Evolutionary conservation across 2,888 invertebrate species (phyloP).

Genomic region (Cylindroiulus punctatus): DNA sequence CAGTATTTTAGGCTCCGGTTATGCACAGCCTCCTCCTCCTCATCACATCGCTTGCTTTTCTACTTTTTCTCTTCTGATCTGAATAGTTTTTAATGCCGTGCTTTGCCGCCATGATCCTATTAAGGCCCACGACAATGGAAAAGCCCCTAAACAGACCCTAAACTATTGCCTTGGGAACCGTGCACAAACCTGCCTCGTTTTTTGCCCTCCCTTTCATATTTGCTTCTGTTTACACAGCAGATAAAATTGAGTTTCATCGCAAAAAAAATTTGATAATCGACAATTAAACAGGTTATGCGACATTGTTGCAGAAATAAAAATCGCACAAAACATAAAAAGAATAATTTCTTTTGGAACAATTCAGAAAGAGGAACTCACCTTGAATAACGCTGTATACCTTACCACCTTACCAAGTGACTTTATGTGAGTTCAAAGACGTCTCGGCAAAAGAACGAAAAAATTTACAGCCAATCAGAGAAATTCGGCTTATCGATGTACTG

Average conservation of each 20-base stretch:
- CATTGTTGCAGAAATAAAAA: not conserved
- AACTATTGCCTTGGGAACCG: slow-evolving; percentile 7
- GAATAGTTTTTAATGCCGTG: slow-evolving; percentile 27
- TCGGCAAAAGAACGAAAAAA: too few species aligned
- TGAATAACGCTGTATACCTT: too few species aligned
- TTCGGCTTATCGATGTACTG: too few species aligned
- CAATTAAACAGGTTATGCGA: not conserved
- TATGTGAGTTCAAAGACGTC: too few species aligned
- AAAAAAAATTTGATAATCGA: not conserved
- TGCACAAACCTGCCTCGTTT: not conserved
- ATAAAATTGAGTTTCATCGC: slow-evolving; percentile 2
- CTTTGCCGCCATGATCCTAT: slow-evolving; percentile 32
- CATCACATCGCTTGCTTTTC: slow-evolving; percentile 3
- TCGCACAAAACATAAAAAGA: not conserved
- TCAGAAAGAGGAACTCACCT: too few species aligned
- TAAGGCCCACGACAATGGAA: not conserved
- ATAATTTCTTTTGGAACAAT: too few species aligned
- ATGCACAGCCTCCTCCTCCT: not conserved
- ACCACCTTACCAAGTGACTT: too few species aligned
- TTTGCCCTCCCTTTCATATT: not conserved
- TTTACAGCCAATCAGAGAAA: too few species aligned
- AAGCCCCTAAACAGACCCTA: slow-evolving; percentile 21
- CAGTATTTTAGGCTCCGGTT: not conserved
- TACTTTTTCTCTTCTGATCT: slow-evolving; percentile 25
- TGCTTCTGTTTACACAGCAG: not conserved